Percentiles rank a stretch among this genome's conserved stretches.
These are phyloP conservation scores for Eupithecia pulchellata DNA, from an alignment of 2,888 invertebrate species.

Conservation along the genomic window DNA sequence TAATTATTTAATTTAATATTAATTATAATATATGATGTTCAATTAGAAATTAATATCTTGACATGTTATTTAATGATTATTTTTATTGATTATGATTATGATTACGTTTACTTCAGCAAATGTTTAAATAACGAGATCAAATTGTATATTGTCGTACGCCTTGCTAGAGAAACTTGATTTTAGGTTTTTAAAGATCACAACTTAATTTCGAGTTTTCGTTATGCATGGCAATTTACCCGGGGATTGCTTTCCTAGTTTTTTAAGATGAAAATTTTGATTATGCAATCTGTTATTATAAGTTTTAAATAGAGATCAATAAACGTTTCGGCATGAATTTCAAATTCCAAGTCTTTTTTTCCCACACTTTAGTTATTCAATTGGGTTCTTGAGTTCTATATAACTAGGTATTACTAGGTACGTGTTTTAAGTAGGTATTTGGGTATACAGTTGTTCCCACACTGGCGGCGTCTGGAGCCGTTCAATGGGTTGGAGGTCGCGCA, in stretches of 20 bases:
- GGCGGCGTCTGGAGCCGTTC: constrained; percentile 57
- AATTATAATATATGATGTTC: constrained; percentile 52
- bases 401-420: neutral
- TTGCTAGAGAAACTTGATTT: constrained; percentile 80
- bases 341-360: neutral
- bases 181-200: constrained; percentile 61
- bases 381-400: neutral
- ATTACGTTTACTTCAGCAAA: constrained; percentile 49
- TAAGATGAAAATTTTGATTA: constrained; percentile 80
- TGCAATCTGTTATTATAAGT: constrained; percentile 74
- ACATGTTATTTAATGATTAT: constrained; percentile 68
- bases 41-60: constrained; percentile 67
- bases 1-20: constrained; percentile 52
- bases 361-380: neutral
- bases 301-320: constrained; percentile 73
- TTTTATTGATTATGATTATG: constrained; percentile 51
- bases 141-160: constrained; percentile 65
- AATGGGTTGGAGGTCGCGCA: constrained; percentile 72
- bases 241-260: constrained; percentile 82
- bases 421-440: constrained; percentile 22
- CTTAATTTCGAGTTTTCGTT: constrained; percentile 81
- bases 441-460: constrained; percentile 63
- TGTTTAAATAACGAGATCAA: constrained; percentile 56
- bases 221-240: constrained; percentile 80
- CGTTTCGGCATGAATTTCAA: constrained; percentile 64